Evolutionary conservation across 2,888 invertebrate genomes (phyloP).

Genomic region (Eueremaeus valkanovi): DNA sequence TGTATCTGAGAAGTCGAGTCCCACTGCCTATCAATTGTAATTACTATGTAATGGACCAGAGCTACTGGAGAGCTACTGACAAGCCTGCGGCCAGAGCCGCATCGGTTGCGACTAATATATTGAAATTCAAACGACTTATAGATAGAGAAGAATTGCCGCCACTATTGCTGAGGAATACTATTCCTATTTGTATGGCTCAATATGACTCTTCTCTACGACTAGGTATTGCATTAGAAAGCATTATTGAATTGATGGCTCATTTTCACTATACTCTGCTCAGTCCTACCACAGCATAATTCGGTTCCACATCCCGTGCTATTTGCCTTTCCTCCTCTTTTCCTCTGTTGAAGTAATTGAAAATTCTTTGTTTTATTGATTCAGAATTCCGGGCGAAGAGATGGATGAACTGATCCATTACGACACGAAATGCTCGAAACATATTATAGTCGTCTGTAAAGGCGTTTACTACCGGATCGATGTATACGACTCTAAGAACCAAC

Average conservation of each 20-base stretch:
- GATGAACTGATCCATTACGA: constrained; percentile 54
- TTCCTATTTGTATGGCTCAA: constrained; percentile 57
- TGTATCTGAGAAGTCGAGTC: constrained; percentile 55
- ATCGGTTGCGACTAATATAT: constrained; percentile 52
- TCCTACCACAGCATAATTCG: too few relatives aligned
- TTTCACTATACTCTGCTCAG: too few relatives aligned
- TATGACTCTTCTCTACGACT: constrained; percentile 55
- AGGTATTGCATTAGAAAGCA: constrained; percentile 23
- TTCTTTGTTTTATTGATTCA: too few relatives aligned
- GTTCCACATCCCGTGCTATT: too few relatives aligned
- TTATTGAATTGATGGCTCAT: too few relatives aligned
- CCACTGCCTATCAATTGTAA: constrained; percentile 56
- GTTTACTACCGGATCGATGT: constrained; percentile 54
- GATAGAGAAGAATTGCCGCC: constrained; percentile 56
- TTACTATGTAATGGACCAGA: constrained; percentile 57
- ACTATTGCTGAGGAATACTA: constrained; percentile 54
- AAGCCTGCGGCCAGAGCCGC: constrained; percentile 54
- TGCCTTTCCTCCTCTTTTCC: too few relatives aligned
- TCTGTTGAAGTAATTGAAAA: too few relatives aligned
- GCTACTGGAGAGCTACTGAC: constrained; percentile 53
- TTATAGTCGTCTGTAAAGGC: constrained; percentile 54
- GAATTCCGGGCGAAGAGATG: constrained; percentile 54
- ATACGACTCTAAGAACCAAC: constrained; percentile 53
- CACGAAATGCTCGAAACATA: constrained; percentile 53
- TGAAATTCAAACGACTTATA: constrained; percentile 53